These are phyloP conservation scores for Taurulus bubalis DNA, from an alignment of 2,113 vertebrate species.

Conservation along the genomic window DNA sequence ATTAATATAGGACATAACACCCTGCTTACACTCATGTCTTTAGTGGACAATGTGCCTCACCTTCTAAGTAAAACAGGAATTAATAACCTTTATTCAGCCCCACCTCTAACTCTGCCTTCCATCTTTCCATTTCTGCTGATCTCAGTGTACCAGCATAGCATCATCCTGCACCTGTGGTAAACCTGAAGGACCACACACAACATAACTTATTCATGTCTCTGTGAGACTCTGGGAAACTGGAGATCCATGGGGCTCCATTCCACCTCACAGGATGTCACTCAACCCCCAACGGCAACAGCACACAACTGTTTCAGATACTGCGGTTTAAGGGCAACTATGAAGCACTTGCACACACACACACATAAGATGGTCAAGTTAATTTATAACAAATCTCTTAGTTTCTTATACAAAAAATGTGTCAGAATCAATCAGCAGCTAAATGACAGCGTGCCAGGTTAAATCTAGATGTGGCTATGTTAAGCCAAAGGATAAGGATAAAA, in stretches of 20 bases:
- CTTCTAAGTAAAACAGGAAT: neutral
- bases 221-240: constrained; percentile 59
- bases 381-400: neutral
- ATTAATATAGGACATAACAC: neutral
- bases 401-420: neutral
- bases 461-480: neutral
- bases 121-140: constrained; percentile 29
- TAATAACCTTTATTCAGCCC: constrained; percentile 7
- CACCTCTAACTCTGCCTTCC: neutral
- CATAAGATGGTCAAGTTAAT: neutral
- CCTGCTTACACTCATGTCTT: neutral
- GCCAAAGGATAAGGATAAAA: neutral
- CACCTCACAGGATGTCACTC: constrained; percentile 45
- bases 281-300: neutral
- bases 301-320: constrained; percentile 18
- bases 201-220: constrained; percentile 74
- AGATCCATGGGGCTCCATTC: constrained; percentile 43
- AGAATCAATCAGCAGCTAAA: neutral
- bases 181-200: constrained; percentile 47
- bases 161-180: constrained; percentile 41
- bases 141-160: constrained; percentile 6
- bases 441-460: neutral
- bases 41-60: neutral
- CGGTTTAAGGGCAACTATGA: neutral
- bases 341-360: neutral